These are phyloP conservation scores for Okamejei kenojei DNA, from an alignment of 2,797 vertebrate genomes.

Conservation along the genomic window DNA sequence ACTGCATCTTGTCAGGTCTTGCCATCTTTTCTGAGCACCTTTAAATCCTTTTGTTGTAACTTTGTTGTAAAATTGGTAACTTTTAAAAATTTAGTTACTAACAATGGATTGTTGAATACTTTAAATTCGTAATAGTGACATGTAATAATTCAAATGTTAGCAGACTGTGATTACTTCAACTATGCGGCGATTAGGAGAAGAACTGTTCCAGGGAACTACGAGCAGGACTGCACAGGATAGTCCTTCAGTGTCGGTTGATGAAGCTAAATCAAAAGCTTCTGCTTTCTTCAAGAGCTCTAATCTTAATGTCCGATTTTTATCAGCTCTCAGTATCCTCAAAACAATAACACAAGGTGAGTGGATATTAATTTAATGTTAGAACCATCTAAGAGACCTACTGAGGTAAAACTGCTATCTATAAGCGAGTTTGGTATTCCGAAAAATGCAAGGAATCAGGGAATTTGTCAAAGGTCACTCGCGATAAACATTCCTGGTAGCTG, in stretches of 20 bases:
- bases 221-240: conserved; percentile 44
- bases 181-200: conserved; percentile 71
- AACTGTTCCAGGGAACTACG: conserved; percentile 63
- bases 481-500: no score
- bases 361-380: neutral
- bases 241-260: conserved; percentile 44
- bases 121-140: neutral
- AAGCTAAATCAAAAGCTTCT: conserved; percentile 51
- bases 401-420: no score
- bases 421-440: no score
- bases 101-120: conserved; percentile 1
- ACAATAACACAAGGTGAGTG: conserved; percentile 76
- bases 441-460: no score
- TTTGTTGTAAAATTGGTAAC: neutral
- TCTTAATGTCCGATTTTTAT: conserved; percentile 67
- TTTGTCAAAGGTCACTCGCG: no score
- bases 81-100: neutral
- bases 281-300: conserved; percentile 67
- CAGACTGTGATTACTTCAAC: conserved; percentile 64
- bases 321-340: conserved; percentile 72
- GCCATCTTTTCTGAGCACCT: no score
- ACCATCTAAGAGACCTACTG: neutral
- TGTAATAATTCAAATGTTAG: conserved; percentile 46
- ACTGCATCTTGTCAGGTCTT: no score
- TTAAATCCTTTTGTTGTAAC: neutral